These are phyloP conservation scores for Leptobrachium leishanense DNA, from an alignment of 2,113 vertebrate genomes.

Conservation along the genomic window DNA sequence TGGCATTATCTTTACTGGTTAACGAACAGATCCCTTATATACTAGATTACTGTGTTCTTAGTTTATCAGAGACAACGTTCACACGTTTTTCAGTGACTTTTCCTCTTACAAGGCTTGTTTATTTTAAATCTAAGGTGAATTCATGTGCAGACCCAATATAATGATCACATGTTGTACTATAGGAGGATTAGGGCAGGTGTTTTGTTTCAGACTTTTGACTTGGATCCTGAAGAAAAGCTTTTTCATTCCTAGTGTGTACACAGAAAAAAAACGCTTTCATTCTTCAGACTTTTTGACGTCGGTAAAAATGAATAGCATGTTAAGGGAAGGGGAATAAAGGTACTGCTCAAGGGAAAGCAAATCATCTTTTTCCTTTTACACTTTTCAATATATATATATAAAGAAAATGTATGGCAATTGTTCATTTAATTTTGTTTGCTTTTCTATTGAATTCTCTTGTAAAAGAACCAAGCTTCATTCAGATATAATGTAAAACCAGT, in stretches of 20 bases:
- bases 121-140: slow-evolving; percentile 53
- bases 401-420: not conserved
- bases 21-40: no score
- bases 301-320: slow-evolving; percentile 45
- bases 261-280: slow-evolving; percentile 52
- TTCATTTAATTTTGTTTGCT: no score
- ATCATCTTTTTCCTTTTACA: not conserved
- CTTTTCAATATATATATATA: not conserved
- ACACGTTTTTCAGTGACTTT: slow-evolving; percentile 73
- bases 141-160: slow-evolving; percentile 56
- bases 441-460: no score
- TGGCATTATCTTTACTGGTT: no score
- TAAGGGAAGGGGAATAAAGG: slow-evolving; percentile 54
- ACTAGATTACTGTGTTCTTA: no score
- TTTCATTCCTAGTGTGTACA: slow-evolving; percentile 55
- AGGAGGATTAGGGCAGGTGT: slow-evolving; percentile 62
- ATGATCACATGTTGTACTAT: slow-evolving; percentile 61
- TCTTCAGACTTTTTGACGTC: slow-evolving; percentile 35
- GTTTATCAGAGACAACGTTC: slow-evolving; percentile 32
- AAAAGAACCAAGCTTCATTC: no score
- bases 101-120: slow-evolving; percentile 63
- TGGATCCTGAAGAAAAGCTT: slow-evolving; percentile 55
- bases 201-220: slow-evolving; percentile 66
- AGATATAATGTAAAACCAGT: no score
- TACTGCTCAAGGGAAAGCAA: slow-evolving; percentile 48